Evolutionary conservation across 2,888 invertebrate species (phyloP).

Genomic region (Eugnorisma glareosa): DNA sequence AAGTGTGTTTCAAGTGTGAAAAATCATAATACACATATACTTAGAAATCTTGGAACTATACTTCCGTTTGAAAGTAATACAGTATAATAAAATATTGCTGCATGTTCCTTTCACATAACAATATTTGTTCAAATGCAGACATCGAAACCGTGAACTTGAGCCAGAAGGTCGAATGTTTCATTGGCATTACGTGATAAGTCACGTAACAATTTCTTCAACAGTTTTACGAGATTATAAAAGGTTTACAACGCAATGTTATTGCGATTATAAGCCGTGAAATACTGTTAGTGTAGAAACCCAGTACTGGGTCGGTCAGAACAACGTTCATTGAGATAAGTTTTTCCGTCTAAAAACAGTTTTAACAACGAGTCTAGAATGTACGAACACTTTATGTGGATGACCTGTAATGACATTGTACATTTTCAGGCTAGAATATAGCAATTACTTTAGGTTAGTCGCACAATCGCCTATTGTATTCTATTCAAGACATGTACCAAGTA

Average conservation of each 20-base stretch:
- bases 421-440: constrained; percentile 1
- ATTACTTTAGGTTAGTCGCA: constrained; percentile 17
- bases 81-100: constrained; percentile 7
- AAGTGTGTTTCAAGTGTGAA: background rate
- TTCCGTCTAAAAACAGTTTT: background rate
- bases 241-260: constrained; percentile 10
- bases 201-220: constrained; percentile 41
- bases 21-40: background rate
- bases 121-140: constrained; percentile 20
- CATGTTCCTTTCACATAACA: constrained; percentile 8
- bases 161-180: constrained; percentile 4
- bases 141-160: constrained; percentile 44
- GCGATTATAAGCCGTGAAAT: background rate
- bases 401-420: background rate
- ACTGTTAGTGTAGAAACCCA: background rate
- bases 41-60: background rate
- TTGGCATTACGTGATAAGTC: constrained; percentile 35
- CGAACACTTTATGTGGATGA: background rate
- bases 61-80: background rate
- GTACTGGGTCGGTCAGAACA: background rate
- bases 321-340: background rate
- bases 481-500: constrained; percentile 6
- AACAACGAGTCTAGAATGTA: background rate
- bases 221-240: constrained; percentile 6
- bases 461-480: constrained; percentile 37